A percentile compares a stretch with the other conserved stretches of the same genome.
Evolutionary conservation across 2,888 invertebrate genomes (phyloP).

Genomic region (Synergus umbraculus): DNA sequence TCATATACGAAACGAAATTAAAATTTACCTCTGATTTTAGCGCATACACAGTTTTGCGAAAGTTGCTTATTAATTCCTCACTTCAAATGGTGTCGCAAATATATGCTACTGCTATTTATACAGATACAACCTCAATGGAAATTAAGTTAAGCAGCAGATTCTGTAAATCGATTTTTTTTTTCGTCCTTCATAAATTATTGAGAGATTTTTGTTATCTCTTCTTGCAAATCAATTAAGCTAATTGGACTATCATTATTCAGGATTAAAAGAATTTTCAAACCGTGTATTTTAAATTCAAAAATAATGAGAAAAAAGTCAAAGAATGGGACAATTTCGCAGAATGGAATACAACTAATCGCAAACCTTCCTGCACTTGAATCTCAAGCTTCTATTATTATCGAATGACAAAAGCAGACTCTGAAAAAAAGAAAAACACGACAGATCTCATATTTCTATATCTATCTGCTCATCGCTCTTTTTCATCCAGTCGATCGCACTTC

Average conservation of each 20-base stretch:
- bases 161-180: background rate
- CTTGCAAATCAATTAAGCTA: no score
- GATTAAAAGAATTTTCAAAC: background rate
- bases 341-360: slow-evolving; percentile 4
- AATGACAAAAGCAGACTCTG: slow-evolving; percentile 1
- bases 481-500: slow-evolving; percentile 12
- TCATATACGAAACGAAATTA: background rate
- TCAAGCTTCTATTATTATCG: slow-evolving; percentile 18
- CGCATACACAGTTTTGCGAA: no score
- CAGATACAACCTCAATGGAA: no score
- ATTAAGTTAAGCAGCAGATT: background rate
- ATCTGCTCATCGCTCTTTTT: slow-evolving; percentile 2
- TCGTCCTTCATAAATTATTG: background rate
- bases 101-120: background rate
- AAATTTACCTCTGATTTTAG: background rate
- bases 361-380: slow-evolving; percentile 19
- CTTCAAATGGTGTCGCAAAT: background rate
- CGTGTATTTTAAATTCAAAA: background rate
- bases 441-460: background rate
- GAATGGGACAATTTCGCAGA: background rate
- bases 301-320: background rate
- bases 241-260: background rate
- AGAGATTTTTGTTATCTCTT: no score
- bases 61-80: background rate
- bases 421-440: background rate